Conservation (phyloP, 2,888 invertebrate genomes). For the Dasypolia templi region DNA sequence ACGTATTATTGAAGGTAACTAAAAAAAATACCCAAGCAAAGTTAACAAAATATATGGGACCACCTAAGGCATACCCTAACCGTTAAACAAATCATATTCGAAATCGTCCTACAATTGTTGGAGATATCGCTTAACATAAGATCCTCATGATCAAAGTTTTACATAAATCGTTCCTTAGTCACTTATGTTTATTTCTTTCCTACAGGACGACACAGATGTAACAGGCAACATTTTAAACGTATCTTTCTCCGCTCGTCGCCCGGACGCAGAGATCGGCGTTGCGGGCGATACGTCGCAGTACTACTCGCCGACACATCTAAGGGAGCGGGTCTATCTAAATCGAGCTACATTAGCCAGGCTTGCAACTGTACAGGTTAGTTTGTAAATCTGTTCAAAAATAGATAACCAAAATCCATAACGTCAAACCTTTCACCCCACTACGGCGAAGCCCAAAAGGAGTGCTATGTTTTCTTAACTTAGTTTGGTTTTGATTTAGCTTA, state of each 20-base stretch:
- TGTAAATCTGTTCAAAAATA: background rate
- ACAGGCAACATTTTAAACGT: slow-evolving; percentile 97
- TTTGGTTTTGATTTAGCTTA: background rate
- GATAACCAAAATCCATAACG: background rate
- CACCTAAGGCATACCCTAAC: too few species aligned
- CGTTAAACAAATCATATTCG: too few species aligned
- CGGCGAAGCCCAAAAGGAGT: background rate
- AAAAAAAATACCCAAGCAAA: too few species aligned
- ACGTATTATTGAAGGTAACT: too few species aligned
- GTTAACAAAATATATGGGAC: too few species aligned
- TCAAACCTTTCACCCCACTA: background rate
- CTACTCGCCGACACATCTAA: slow-evolving; percentile 96
- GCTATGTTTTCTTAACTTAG: background rate
- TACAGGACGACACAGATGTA: slow-evolving; percentile 96
- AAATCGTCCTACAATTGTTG: too few species aligned
- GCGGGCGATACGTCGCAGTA: slow-evolving; percentile 92
- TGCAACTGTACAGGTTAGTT: slow-evolving; percentile 94
- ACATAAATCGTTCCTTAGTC: too few species aligned
- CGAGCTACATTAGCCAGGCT: slow-evolving; percentile 96
- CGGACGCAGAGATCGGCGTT: slow-evolving; percentile 92
- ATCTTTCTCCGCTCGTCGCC: slow-evolving; percentile 96
- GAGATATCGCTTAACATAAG: too few species aligned
- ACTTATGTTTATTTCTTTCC: too few species aligned
- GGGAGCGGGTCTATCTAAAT: slow-evolving; percentile 98
- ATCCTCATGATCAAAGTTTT: too few species aligned